phyloP scores from a whole-genome alignment of 2,113 vertebrate genomes.

The Axis porcinus region DNA sequence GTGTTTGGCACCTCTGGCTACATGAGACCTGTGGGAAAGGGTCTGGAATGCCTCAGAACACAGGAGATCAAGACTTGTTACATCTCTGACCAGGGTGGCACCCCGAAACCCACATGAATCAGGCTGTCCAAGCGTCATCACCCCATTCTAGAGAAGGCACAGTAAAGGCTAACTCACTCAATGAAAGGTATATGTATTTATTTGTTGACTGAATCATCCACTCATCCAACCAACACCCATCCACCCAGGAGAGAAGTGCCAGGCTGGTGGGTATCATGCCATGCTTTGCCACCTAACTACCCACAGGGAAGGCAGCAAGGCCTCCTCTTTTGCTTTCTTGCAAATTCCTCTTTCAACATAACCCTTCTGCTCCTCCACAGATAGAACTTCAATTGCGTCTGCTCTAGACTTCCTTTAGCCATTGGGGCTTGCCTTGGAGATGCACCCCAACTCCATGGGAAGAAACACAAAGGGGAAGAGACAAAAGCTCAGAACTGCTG shows the following conservation, averaged over 20 bases:
- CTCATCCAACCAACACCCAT: neutral
- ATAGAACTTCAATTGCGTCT: neutral
- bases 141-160: neutral
- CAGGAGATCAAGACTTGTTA: neutral
- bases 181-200: too few species aligned
- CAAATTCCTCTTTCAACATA: neutral
- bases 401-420: neutral
- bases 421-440: neutral
- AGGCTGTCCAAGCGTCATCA: neutral
- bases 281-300: neutral
- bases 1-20: too few species aligned
- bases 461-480: neutral
- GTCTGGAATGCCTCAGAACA: neutral
- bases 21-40: neutral
- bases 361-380: neutral
- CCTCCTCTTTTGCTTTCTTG: neutral
- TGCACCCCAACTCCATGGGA: neutral
- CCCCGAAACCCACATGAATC: neutral
- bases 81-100: neutral
- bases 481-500: neutral
- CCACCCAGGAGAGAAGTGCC: neutral
- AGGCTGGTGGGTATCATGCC: accelerated
- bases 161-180: neutral
- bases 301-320: neutral
- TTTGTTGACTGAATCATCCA: neutral